Evolutionary conservation across 2,113 vertebrate species (phyloP).

Genomic region (Paradisaea rubra): DNA sequence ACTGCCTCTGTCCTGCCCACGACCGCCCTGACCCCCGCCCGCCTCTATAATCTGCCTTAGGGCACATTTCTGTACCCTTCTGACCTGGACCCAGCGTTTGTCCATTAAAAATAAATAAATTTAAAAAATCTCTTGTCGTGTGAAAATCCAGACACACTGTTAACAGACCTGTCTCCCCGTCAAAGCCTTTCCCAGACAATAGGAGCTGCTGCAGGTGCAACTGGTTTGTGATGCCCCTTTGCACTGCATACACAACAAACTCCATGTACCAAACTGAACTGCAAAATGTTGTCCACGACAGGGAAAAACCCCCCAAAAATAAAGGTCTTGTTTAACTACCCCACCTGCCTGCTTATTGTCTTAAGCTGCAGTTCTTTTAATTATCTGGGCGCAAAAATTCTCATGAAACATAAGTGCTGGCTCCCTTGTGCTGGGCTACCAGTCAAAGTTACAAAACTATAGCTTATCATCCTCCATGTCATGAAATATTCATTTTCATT

Average conservation of each 20-base stretch:
- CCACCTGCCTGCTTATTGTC: background rate
- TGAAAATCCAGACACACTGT: background rate
- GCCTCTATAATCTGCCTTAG: background rate
- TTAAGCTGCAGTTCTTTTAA: background rate
- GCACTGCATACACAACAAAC: slow-evolving; percentile 37
- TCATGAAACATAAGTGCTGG: background rate
- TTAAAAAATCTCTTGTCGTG: background rate
- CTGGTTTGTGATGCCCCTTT: slow-evolving; percentile 56
- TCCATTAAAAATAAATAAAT: background rate
- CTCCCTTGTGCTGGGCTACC: background rate
- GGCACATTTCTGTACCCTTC: background rate
- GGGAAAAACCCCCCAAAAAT: background rate
- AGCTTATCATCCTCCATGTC: slow-evolving; percentile 31
- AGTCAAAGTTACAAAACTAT: slow-evolving; percentile 45
- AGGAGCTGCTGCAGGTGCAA: slow-evolving; percentile 53
- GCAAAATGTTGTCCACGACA: background rate
- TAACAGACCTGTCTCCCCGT: background rate
- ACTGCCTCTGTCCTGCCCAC: background rate
- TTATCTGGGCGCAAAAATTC: background rate
- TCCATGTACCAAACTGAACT: background rate
- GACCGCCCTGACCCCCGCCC: background rate
- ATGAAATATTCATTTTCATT: slow-evolving; percentile 65
- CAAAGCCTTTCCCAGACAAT: slow-evolving; percentile 19
- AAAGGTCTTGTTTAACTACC: slow-evolving; percentile 15
- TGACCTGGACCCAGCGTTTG: background rate